Percentiles rank a stretch among this genome's conserved stretches.
Evolutionary conservation across 2,888 invertebrate species (phyloP).

Genomic region (Endotricha flammealis): DNA sequence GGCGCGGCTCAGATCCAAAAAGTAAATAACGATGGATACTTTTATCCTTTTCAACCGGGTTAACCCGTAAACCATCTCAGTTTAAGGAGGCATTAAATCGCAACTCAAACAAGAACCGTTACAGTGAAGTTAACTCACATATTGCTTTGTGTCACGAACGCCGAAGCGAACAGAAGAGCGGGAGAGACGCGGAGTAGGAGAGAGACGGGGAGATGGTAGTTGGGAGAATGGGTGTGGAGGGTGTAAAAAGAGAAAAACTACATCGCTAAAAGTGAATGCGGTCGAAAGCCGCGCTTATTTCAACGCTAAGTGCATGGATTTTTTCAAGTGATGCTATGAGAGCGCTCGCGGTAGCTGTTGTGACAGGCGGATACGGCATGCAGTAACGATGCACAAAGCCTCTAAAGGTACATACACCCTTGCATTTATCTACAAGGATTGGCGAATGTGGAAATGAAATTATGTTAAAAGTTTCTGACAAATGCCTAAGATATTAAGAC

Average conservation of each 20-base stretch:
- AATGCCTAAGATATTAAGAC: too few species aligned
- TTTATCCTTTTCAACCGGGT: constrained; percentile 71
- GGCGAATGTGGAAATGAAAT: too few species aligned
- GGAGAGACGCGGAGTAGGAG: constrained; percentile 53
- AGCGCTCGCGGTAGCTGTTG: constrained; percentile 29
- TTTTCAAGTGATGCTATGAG: constrained; percentile 71
- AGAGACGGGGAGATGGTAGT: constrained; percentile 55
- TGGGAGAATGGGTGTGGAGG: constrained; percentile 69
- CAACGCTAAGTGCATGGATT: constrained; percentile 76
- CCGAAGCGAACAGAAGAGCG: constrained; percentile 61
- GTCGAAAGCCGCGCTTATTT: constrained; percentile 77
- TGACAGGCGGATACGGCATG: constrained; percentile 15
- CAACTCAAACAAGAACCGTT: constrained; percentile 78
- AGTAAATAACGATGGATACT: constrained; percentile 68
- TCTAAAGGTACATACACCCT: constrained; percentile 1
- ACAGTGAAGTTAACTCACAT: constrained; percentile 77
- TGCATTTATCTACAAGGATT: constrained; percentile 1
- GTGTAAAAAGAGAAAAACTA: constrained; percentile 77
- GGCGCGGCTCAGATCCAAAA: constrained; percentile 57
- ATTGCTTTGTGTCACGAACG: constrained; percentile 79
- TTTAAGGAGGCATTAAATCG: constrained; percentile 78
- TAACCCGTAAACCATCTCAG: constrained; percentile 78
- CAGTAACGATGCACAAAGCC: constrained; percentile 17
- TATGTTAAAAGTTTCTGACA: too few species aligned
- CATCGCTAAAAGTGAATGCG: constrained; percentile 78